Base-by-base conservation (phyloP, 2,797 vertebrate genomes). In the Meda fulgida region DNA sequence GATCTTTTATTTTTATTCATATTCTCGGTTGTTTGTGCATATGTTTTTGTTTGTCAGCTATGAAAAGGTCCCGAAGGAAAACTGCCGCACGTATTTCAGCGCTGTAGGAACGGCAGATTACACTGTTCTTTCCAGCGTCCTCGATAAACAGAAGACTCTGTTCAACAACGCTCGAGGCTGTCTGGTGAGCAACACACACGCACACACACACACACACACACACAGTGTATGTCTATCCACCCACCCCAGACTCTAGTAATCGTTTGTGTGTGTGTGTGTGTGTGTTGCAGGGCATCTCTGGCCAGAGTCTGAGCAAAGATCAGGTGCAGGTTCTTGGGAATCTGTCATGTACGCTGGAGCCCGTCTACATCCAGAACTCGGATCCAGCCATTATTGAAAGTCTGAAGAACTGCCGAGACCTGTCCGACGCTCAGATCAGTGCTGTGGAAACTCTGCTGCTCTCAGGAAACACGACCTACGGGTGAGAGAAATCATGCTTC, bases 351-450 rank as follows among this genome's bases (percentile, higher is more conserved):
- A 93, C 89, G 1, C 81, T 94, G 86, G 31, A 93, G 5, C 36
- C 88, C 23, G 78, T 90, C 29, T 90, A 89, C 87, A 94, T 95
- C 55, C 9, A 87, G 76, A 90, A 90, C 76, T 88, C 93, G 36
- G 91, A 95, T 87, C 88, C 91, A 16, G 3, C 84, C 46, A 93
- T 95, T 85, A 84, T 95, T 65, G 93, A 95, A 87, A 93, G 92
- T 5, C 91, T 95, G 0, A 92, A 94, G 90, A 76, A 72, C 84
- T 95, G 94, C 86, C 84, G 58, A 8, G 83, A 89, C 63, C 84
- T 95, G 55, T 91, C 93, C 48, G 84, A 75, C 2, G 81, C 70
- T 84, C 94, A 94, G 86, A 89, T 93, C 80, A 69, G 69, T 29
- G 92, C 91, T 23, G 85, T 94, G 18, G 90, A 94, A 81, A 65